A percentile compares a stretch with the other conserved stretches of the same genome.
Conservation (phyloP, 2,113 vertebrate genomes). For the Coregonus clupeaformis region DNA sequence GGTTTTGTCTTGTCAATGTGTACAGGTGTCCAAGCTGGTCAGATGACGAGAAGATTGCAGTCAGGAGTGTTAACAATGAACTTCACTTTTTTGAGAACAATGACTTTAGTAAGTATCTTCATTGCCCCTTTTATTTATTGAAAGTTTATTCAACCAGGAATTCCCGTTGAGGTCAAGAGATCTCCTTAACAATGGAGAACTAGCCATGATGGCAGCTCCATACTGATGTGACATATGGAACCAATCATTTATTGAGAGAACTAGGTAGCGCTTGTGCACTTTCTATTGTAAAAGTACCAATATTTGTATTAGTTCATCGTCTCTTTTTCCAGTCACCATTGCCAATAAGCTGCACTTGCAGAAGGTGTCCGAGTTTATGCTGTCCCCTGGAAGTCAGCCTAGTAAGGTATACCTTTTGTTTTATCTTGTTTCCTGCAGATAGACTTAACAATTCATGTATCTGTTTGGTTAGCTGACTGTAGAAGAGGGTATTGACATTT, state of each 20-base stretch:
- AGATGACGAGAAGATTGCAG: slow-evolving; percentile 87
- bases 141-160: too few species aligned
- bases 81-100: slow-evolving; percentile 97
- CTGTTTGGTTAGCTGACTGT: not conserved
- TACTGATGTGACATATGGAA: not conserved
- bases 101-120: slow-evolving; percentile 80
- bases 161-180: too few species aligned
- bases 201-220: too few species aligned
- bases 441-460: not conserved
- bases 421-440: not conserved
- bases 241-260: not conserved
- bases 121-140: slow-evolving; percentile 22
- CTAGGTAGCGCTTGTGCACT: not conserved
- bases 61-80: slow-evolving; percentile 94
- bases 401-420: slow-evolving; percentile 80
- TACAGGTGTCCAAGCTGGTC: slow-evolving; percentile 94
- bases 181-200: too few species aligned
- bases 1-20: not conserved
- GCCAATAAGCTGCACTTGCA: slow-evolving; percentile 94
- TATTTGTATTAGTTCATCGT: not conserved
- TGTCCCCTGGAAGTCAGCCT: slow-evolving; percentile 87
- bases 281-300: not conserved
- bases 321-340: slow-evolving; percentile 79
- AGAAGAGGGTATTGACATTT: not conserved
- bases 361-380: slow-evolving; percentile 86